Conservation (phyloP, 1,140 invertebrate genomes). For the Drosophila ficusphila region DNA sequence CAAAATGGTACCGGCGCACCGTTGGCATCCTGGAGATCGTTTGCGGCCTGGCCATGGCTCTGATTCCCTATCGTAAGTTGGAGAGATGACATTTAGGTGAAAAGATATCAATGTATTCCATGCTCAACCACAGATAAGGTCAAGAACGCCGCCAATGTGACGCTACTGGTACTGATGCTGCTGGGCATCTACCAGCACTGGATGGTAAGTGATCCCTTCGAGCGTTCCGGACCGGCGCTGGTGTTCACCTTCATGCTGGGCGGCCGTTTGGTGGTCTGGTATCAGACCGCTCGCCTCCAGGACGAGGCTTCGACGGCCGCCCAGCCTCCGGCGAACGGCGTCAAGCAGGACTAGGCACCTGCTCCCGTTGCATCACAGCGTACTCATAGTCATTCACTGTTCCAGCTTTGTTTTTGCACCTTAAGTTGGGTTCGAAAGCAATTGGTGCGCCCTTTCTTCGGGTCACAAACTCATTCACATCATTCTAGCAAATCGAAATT, state of each 20-base stretch:
- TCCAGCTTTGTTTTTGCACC: conserved; percentile 71
- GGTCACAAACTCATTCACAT: conserved; percentile 23
- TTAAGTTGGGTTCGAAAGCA: conserved; percentile 45
- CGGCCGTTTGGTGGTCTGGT: conserved; percentile 93
- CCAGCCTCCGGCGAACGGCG: conserved; percentile 86
- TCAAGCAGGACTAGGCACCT: conserved; percentile 86
- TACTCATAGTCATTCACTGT: conserved; percentile 56
- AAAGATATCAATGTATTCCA: neutral
- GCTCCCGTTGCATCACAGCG: conserved; percentile 6
- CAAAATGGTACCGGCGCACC: conserved; percentile 95
- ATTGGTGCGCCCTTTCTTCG: conserved; percentile 38
- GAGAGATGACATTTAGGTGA: neutral
- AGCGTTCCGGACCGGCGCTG: conserved; percentile 95
- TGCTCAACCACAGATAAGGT: conserved; percentile 89
- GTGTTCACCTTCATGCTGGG: conserved; percentile 98
- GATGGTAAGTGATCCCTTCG: conserved; percentile 96
- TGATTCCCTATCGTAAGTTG: conserved; percentile 94
- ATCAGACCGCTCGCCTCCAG: conserved; percentile 85
- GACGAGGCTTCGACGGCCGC: conserved; percentile 85
- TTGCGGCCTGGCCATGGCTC: conserved; percentile 93
- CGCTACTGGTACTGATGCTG: conserved; percentile 92
- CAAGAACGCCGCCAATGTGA: conserved; percentile 94
- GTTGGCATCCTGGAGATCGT: conserved; percentile 95
- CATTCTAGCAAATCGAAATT: conserved; percentile 59
- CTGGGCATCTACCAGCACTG: conserved; percentile 96